Evolutionary conservation across 2,888 invertebrate species (phyloP), one percentile per base, ranked within the genome.

Genomic region (Drosophila dives): DNA sequence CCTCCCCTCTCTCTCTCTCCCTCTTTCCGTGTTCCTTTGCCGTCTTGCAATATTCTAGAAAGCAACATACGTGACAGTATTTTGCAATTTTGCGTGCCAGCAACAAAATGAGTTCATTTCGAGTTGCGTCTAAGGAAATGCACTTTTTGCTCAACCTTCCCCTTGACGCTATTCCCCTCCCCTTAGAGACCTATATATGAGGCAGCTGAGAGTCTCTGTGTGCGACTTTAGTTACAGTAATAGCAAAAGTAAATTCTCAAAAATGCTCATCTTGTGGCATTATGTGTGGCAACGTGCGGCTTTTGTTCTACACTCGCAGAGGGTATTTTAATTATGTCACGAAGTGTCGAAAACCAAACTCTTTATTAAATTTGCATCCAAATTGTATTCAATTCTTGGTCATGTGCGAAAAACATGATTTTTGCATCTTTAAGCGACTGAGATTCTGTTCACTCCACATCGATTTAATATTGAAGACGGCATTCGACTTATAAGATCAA

Each of bases 41-140:
- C 40, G 60, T 50, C 54, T 58, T 40, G 69, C 72, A 80, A 87
- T 88, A 90, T 90, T 80, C 91, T 90, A 82, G 88, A 90, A 87
- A 88, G 88, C 86, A 77, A 76, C 89, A 86, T 90, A 87, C 86
- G 86, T 87, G 86, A 90, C 86, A 87, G 79, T 88, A 88, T 87
- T 87, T 75, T 75, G 78, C 78, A 87, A 86, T 86, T 87, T 86
- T 81, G 64, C 69, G 49, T 71, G 53, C 58, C 59, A 63, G 81
- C 64, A 55, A 71, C 80, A 66, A 86, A 90, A 89, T 86, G 89
- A 89, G 84, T 85, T 90, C 75, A 72, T 75, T 81, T 64, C 69
- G 20, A 80, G 72, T 73, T 86, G 64, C 55, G 62, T 63, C 65
- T 83, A 56, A 70, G 81, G 74, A 72, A 72, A 77, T 74, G 81